These are phyloP conservation scores for Apteryx owenii DNA, from an alignment of 2,113 vertebrate species.

Conservation along the genomic window DNA sequence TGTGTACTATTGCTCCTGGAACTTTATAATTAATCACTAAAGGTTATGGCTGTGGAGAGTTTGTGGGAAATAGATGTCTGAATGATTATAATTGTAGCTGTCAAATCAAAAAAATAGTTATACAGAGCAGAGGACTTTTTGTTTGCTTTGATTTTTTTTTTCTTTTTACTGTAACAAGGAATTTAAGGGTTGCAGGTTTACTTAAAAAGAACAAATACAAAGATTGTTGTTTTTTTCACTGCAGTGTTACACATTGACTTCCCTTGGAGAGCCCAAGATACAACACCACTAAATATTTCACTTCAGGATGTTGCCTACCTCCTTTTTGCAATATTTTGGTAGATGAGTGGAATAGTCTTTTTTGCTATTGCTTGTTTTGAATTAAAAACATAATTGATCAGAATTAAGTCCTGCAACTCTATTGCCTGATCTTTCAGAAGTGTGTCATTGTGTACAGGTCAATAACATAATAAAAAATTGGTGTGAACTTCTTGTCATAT, in stretches of 20 bases:
- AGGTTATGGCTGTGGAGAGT: conserved; percentile 77
- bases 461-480: neutral
- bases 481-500: neutral
- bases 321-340: neutral
- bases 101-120: conserved; percentile 77
- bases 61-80: conserved; percentile 77
- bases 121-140: conserved; percentile 44
- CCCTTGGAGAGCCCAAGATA: neutral
- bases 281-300: neutral
- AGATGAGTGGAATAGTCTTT: neutral
- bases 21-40: conserved; percentile 81
- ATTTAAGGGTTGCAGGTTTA: conserved; percentile 2
- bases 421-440: neutral
- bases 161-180: conserved; percentile 48
- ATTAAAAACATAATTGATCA: neutral
- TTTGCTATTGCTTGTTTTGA: neutral
- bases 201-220: neutral
- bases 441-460: neutral
- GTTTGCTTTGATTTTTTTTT: conserved; percentile 26
- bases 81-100: conserved; percentile 78
- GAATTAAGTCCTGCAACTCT: neutral
- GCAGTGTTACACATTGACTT: neutral
- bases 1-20: conserved; percentile 78
- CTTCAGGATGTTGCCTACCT: neutral
- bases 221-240: neutral